Percentiles rank a stretch among this genome's conserved stretches.
Conservation (phyloP, 2,797 vertebrate species). For the Muscicapa striata region DNA sequence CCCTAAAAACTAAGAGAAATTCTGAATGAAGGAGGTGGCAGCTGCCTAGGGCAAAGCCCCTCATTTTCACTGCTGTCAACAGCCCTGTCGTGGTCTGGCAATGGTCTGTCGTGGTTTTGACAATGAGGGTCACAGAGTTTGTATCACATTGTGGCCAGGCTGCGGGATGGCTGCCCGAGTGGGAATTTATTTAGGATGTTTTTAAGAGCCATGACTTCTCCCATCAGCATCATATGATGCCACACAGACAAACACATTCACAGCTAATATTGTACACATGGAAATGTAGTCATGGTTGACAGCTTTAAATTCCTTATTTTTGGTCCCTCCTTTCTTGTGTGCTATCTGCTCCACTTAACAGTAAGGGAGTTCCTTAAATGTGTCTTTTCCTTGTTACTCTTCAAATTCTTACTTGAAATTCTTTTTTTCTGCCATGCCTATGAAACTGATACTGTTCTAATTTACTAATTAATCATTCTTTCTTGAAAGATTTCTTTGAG, state of each 20-base stretch:
- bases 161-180: not conserved
- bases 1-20: not conserved
- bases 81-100: not conserved
- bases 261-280: not conserved
- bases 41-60: not conserved
- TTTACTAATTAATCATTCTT: not conserved
- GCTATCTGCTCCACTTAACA: not conserved
- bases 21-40: not conserved
- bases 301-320: not conserved
- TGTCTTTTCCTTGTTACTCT: not conserved
- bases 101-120: not conserved
- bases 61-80: accelerated
- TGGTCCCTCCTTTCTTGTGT: not conserved
- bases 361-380: not conserved
- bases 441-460: not conserved
- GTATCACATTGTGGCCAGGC: not conserved
- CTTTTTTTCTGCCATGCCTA: not conserved
- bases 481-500: not conserved
- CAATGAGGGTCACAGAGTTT: not conserved
- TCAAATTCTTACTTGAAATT: not conserved
- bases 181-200: not conserved
- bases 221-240: not conserved
- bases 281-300: not conserved
- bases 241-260: not conserved
- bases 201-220: not conserved